Evolutionary conservation across 2,888 invertebrate genomes (phyloP).

Genomic region (Drosophila anomalata): DNA sequence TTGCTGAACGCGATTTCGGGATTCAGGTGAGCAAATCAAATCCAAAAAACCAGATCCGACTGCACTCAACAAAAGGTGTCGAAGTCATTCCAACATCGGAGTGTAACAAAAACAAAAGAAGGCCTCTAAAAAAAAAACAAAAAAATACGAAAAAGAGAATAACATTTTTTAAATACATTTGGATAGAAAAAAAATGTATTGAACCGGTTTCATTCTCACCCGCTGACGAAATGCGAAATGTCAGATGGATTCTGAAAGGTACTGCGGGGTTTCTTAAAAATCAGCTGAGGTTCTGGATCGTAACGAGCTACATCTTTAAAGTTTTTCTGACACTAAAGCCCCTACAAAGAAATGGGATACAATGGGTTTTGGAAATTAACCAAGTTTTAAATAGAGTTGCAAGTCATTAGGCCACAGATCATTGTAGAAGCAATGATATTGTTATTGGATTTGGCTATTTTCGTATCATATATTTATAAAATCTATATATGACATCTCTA

Average conservation of each 20-base stretch:
- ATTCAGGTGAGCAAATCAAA: conserved; percentile 86
- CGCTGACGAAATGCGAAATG: conserved; percentile 24
- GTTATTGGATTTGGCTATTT: neutral
- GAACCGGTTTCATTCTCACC: neutral
- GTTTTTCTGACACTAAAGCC: neutral
- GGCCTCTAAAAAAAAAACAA: neutral
- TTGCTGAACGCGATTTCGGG: conserved; percentile 91
- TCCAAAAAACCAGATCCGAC: conserved; percentile 3
- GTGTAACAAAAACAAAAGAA: conserved; percentile 24
- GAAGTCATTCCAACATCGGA: conserved; percentile 17
- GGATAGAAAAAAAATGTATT: conserved; percentile 8
- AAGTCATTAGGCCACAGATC: conserved; percentile 1
- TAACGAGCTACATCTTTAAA: conserved; percentile 1
- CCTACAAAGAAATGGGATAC: neutral
- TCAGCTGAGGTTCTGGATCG: neutral
- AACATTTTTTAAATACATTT: neutral
- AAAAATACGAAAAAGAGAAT: neutral
- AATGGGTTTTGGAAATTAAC: neutral
- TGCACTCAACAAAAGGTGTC: conserved; percentile 10
- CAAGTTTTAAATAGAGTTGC: conserved; percentile 2
- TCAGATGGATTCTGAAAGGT: conserved; percentile 13
- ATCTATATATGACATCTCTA: neutral
- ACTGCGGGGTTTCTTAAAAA: neutral
- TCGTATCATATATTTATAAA: neutral
- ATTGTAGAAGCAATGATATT: neutral